Evolutionary conservation across 1,140 invertebrate species (phyloP).

Genomic region (Psix sp.): DNA sequence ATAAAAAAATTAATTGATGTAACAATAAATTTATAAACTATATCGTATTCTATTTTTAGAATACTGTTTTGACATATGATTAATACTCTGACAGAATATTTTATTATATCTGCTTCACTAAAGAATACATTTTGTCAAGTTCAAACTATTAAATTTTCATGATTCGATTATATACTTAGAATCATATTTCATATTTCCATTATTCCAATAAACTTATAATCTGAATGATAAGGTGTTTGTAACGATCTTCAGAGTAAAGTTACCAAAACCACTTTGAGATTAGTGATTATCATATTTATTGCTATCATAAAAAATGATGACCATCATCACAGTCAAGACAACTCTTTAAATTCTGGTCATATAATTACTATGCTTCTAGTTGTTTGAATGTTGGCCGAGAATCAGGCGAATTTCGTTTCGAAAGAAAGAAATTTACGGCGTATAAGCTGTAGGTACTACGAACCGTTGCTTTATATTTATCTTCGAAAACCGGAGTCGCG

Average conservation of each 20-base stretch:
- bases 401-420: conserved; percentile 21
- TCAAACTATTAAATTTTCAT: too few relatives aligned
- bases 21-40: too few relatives aligned
- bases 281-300: conserved; percentile 54
- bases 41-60: too few relatives aligned
- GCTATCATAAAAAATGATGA: conserved; percentile 46
- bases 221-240: conserved; percentile 4
- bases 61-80: too few relatives aligned
- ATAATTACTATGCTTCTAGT: conserved; percentile 40
- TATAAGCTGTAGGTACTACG: conserved; percentile 9
- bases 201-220: conserved; percentile 12
- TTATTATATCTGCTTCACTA: too few relatives aligned
- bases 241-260: conserved; percentile 8
- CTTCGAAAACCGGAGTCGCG: conserved; percentile 47
- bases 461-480: conserved; percentile 40
- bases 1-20: too few relatives aligned
- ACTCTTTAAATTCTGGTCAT: conserved; percentile 51
- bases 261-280: conserved; percentile 23
- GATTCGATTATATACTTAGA: too few relatives aligned
- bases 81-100: too few relatives aligned
- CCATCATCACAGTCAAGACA: conserved; percentile 40
- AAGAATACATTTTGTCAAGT: too few relatives aligned
- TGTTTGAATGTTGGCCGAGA: conserved; percentile 22
- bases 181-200: background rate
- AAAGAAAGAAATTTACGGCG: conserved; percentile 48